Percentiles rank a stretch among this genome's conserved stretches.
phyloP scores from a whole-genome alignment of 2,113 vertebrate genomes.

The Silurus meridionalis region DNA sequence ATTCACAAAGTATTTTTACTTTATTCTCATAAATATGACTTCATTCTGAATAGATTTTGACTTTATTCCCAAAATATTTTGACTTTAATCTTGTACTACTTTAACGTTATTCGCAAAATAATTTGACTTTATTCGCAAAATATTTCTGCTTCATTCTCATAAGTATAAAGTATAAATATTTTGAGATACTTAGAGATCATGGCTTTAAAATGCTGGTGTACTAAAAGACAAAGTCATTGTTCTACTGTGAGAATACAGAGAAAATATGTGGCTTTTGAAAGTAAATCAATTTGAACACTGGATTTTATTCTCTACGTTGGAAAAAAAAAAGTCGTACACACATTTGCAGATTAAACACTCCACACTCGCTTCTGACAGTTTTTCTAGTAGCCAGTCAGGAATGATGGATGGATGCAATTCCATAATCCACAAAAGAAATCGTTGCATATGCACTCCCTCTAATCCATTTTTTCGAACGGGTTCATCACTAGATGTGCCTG shows the following conservation, averaged over 20 bases:
- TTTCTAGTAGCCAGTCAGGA: background rate
- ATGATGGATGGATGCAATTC: slow-evolving; percentile 1
- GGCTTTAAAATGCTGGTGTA: no score
- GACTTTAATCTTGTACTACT: no score
- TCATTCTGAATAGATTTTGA: no score
- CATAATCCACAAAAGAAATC: slow-evolving; percentile 9
- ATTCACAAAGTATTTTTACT: no score
- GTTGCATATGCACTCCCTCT: background rate
- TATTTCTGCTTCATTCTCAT: no score
- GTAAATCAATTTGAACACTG: background rate
- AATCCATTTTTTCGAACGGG: background rate
- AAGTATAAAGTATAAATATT: no score
- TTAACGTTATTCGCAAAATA: no score
- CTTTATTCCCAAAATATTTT: no score
- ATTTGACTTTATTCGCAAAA: no score
- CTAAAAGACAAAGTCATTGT: background rate
- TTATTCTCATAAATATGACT: no score
- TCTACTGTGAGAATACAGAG: background rate
- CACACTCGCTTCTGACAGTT: background rate
- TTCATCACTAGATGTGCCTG: slow-evolving; percentile 29
- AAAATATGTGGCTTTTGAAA: background rate
- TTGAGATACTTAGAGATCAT: no score
- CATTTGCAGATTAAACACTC: background rate
- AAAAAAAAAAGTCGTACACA: background rate
- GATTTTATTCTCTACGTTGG: background rate